Conservation (phyloP, 2,113 vertebrate genomes). For the Nettapus auritus region DNA sequence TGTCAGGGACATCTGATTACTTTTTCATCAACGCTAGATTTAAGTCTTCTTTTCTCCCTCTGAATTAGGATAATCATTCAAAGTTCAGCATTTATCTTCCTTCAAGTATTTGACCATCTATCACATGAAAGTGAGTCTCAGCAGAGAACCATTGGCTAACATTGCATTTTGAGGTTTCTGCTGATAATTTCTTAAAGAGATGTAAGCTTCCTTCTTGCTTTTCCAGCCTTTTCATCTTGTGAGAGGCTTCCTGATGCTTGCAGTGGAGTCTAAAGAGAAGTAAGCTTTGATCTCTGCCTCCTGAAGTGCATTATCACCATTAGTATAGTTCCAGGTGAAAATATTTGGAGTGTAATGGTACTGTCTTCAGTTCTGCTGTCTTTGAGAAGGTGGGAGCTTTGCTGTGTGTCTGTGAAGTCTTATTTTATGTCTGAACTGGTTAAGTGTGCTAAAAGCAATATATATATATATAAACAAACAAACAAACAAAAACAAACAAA, state of each 20-base stretch:
- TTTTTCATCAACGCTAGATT: not conserved
- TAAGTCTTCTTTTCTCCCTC: not conserved
- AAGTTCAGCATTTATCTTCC: constrained; percentile 14
- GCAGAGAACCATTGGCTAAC: not conserved
- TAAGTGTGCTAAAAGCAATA: not conserved
- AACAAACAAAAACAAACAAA: not conserved
- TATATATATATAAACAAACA: not conserved
- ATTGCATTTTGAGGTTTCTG: not conserved
- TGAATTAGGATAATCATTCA: constrained; percentile 20
- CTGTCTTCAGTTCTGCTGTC: not conserved
- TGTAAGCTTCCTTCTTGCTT: constrained; percentile 1
- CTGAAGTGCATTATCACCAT: constrained; percentile 2
- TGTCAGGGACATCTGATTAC: constrained; percentile 9
- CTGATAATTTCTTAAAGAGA: not conserved
- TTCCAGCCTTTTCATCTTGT: constrained; percentile 14
- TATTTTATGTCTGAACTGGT: not conserved
- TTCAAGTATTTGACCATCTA: not conserved
- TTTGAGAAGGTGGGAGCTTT: not conserved
- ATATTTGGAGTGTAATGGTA: not conserved
- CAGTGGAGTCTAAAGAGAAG: not conserved
- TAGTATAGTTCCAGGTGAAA: not conserved
- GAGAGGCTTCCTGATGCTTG: not conserved
- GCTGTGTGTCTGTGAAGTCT: not conserved
- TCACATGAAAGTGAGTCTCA: not conserved
- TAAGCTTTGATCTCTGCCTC: constrained; percentile 29